Percentiles rank a stretch among this genome's conserved stretches.
Evolutionary conservation across 2,113 vertebrate genomes (phyloP).

Genomic region (Manacus vitellinus): DNA sequence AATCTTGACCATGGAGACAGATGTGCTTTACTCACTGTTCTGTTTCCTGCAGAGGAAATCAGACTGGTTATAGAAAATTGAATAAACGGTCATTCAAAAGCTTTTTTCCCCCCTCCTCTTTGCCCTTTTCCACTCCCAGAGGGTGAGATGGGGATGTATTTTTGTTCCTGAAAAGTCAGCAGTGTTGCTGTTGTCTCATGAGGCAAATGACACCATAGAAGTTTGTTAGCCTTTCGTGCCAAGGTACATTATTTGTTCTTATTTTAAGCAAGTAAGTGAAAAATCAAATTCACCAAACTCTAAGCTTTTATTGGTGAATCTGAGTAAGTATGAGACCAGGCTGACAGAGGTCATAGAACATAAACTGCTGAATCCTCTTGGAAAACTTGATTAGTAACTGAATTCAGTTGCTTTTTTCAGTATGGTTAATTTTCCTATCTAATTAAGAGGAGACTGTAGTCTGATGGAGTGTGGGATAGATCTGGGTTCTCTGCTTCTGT

Average conservation of each 20-base stretch:
- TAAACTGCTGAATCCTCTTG: neutral
- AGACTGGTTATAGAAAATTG: neutral
- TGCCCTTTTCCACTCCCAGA: neutral
- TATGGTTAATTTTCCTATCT: neutral
- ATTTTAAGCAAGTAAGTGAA: neutral
- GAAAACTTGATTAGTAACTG: neutral
- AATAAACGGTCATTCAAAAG: neutral
- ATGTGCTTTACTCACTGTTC: neutral
- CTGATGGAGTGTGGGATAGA: neutral
- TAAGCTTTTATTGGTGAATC: neutral
- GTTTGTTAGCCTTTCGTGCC: neutral
- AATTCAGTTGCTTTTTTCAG: neutral
- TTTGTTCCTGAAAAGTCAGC: neutral
- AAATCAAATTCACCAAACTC: neutral
- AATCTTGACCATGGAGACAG: neutral
- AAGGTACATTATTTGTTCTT: neutral
- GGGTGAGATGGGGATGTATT: neutral
- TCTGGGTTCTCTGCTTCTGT: neutral
- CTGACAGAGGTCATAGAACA: neutral
- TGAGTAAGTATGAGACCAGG: neutral
- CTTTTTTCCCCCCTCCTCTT: accelerated
- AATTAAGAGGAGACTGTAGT: neutral
- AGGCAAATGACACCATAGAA: neutral
- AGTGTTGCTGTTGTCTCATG: neutral
- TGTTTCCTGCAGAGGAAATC: neutral